phyloP scores from a whole-genome alignment of 2,113 vertebrate genomes.

The Clarias batrachus region DNA sequence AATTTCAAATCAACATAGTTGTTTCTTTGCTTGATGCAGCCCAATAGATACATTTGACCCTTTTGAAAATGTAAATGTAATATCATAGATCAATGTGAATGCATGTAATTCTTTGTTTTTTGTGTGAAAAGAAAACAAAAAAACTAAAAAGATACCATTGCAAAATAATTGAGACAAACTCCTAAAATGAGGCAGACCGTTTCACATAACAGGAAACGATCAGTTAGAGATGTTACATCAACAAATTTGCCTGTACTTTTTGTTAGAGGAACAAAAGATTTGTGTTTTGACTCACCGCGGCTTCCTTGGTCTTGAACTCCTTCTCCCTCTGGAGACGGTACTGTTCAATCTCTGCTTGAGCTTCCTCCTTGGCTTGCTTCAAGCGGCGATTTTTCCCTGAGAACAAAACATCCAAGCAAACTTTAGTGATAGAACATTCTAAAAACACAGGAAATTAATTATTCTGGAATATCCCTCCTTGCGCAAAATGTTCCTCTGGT shows the following conservation, averaged over 20 bases:
- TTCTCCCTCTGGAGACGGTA: constrained; percentile 95
- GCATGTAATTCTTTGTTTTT: neutral
- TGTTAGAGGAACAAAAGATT: neutral
- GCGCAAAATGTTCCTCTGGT: neutral
- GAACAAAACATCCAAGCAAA: neutral
- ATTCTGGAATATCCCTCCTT: neutral
- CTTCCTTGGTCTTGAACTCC: constrained; percentile 97
- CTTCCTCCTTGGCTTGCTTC: constrained; percentile 98
- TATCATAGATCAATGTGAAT: neutral
- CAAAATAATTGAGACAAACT: neutral
- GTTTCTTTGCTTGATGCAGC: no score
- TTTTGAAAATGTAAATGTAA: neutral
- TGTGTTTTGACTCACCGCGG: constrained; percentile 71
- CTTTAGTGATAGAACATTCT: neutral
- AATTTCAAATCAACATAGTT: no score
- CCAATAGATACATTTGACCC: no score
- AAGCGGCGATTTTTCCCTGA: constrained; percentile 93
- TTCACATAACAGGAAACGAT: neutral
- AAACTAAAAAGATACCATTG: neutral
- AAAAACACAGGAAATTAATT: neutral
- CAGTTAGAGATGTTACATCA: neutral
- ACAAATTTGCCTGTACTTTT: neutral
- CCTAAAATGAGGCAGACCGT: neutral
- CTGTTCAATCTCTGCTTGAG: constrained; percentile 96
- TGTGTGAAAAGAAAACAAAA: neutral